A percentile compares a stretch with the other conserved stretches of the same genome.
phyloP scores from a whole-genome alignment of 2,113 vertebrate genomes.

The Lynx canadensis region DNA sequence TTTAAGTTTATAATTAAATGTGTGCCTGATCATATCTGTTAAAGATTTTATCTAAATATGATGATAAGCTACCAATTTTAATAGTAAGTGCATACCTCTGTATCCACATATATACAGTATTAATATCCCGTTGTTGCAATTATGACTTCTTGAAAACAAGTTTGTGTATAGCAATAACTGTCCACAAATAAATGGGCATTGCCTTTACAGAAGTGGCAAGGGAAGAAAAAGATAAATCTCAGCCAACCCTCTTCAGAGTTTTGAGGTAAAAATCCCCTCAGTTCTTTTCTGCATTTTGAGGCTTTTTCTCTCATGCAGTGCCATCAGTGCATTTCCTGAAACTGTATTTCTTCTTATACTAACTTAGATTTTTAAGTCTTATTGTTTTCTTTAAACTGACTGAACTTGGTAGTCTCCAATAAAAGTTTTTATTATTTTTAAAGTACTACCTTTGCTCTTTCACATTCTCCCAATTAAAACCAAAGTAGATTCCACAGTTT shows the following conservation, averaged over 20 bases:
- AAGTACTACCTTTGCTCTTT: not conserved
- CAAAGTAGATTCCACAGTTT: not conserved
- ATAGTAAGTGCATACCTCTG: not conserved
- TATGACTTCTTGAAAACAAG: not conserved
- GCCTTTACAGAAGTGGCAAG: not conserved
- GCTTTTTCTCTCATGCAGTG: not conserved
- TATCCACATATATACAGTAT: not conserved
- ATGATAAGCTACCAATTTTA: not conserved
- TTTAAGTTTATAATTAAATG: slow-evolving; percentile 4
- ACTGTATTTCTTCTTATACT: not conserved
- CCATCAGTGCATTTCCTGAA: not conserved
- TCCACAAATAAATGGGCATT: not conserved
- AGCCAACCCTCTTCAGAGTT: not conserved
- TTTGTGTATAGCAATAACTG: not conserved
- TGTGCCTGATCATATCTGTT: not conserved
- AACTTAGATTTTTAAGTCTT: not conserved
- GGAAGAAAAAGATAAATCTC: not conserved
- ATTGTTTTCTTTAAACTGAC: not conserved
- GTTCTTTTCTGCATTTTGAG: not conserved
- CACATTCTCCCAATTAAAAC: not conserved
- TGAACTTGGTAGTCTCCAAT: not conserved
- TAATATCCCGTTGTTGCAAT: not conserved
- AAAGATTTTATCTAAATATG: not conserved
- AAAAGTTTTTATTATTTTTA: slow-evolving; percentile 13
- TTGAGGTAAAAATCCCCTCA: not conserved